Evolutionary conservation across 1,140 invertebrate species (phyloP).

Genomic region (Schmidtea mediterranea): DNA sequence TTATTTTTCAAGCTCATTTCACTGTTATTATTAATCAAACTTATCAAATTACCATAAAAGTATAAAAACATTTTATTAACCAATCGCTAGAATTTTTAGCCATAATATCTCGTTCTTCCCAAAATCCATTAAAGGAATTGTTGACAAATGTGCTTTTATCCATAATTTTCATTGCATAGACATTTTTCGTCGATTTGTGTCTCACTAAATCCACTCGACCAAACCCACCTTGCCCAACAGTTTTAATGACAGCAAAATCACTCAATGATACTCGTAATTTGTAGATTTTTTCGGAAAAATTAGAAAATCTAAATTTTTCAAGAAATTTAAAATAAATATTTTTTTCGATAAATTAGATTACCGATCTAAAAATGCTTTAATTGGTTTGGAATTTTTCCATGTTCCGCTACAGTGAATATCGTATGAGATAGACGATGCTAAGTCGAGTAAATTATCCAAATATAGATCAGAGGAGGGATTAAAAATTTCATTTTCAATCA

Average conservation of each 20-base stretch:
- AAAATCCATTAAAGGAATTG: background rate
- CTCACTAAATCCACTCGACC: slow-evolving; percentile 81
- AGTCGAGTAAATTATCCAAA: too few relatives aligned
- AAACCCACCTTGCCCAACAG: slow-evolving; percentile 45
- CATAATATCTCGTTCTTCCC: slow-evolving; percentile 22
- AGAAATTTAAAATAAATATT: background rate
- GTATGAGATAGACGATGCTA: too few relatives aligned
- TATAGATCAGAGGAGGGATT: too few relatives aligned
- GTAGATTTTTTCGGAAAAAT: background rate
- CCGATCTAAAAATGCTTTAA: too few relatives aligned
- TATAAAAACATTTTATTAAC: background rate
- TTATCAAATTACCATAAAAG: background rate
- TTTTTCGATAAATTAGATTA: too few relatives aligned
- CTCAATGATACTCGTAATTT: background rate
- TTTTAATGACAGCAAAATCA: background rate
- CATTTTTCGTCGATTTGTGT: slow-evolving; percentile 70
- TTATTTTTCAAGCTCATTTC: too few relatives aligned
- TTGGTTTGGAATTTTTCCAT: too few relatives aligned
- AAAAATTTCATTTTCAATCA: too few relatives aligned
- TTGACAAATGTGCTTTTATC: background rate
- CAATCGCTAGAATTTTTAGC: slow-evolving; percentile 13
- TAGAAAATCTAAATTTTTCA: background rate
- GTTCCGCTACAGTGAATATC: too few relatives aligned
- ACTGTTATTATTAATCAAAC: too few relatives aligned
- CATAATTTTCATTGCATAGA: slow-evolving; percentile 96